Evolutionary conservation across 2,797 vertebrate genomes (phyloP).

Genomic region (Pogonophryne albipinna): DNA sequence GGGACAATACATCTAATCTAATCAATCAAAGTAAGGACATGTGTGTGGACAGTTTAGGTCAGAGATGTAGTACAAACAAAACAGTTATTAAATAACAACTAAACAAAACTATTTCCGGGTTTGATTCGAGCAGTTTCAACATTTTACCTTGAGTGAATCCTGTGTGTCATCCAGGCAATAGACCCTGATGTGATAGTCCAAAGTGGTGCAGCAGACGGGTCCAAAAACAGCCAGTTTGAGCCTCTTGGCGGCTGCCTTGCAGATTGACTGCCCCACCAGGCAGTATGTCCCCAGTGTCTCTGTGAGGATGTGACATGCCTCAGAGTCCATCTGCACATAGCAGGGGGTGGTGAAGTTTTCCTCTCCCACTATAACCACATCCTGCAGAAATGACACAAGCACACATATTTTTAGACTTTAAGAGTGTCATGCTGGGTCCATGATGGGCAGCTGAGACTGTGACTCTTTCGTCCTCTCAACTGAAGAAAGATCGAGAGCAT

Average conservation of each 20-base stretch:
- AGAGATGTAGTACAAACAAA: not conserved
- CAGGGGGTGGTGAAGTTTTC: slow-evolving; percentile 98
- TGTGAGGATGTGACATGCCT: slow-evolving; percentile 97
- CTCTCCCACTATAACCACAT: slow-evolving; percentile 95
- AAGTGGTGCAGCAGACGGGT: slow-evolving; percentile 90
- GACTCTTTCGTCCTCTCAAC: not conserved
- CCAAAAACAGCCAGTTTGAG: slow-evolving; percentile 96
- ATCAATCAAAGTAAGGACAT: not conserved
- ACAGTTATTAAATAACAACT: no score
- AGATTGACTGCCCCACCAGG: slow-evolving; percentile 93
- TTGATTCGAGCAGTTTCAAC: not conserved
- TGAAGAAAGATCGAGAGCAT: not conserved
- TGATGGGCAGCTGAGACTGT: not conserved
- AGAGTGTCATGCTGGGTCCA: slow-evolving; percentile 1
- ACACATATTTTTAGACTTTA: slow-evolving; percentile 8
- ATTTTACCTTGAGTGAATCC: slow-evolving; percentile 93
- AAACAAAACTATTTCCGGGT: not conserved
- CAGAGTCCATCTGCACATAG: slow-evolving; percentile 95
- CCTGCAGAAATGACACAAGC: slow-evolving; percentile 79
- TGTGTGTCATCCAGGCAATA: slow-evolving; percentile 98
- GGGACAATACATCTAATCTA: no score
- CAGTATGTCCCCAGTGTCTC: slow-evolving; percentile 95
- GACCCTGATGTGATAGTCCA: slow-evolving; percentile 96
- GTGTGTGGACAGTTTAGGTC: not conserved
- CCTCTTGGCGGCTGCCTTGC: slow-evolving; percentile 93